Percentiles rank a stretch among this genome's conserved stretches.
Conservation (phyloP, 2,888 invertebrate genomes). For the Scaptomyza cyrtandrae region DNA sequence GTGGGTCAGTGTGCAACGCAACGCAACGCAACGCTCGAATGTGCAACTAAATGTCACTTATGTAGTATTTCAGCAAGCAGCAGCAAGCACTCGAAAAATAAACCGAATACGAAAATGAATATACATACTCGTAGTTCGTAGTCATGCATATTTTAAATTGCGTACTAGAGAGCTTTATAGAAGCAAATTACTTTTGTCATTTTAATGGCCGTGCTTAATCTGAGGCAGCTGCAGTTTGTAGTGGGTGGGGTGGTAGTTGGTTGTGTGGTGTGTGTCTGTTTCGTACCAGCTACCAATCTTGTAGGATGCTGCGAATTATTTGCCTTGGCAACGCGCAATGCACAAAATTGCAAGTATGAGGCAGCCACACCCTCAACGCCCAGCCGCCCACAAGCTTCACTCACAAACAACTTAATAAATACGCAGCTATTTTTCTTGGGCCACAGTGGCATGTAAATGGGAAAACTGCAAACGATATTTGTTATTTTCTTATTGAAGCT, state of each 20-base stretch:
- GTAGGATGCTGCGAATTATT: constrained; percentile 57
- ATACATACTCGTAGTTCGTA: background rate
- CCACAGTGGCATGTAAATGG: constrained; percentile 17
- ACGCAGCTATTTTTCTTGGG: constrained; percentile 30
- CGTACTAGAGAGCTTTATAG: constrained; percentile 46
- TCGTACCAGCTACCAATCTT: constrained; percentile 37
- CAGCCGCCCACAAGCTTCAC: constrained; percentile 8
- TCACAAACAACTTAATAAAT: constrained; percentile 50
- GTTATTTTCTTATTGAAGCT: too few species aligned
- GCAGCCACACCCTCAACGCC: constrained; percentile 6
- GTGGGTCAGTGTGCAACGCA: constrained; percentile 41
- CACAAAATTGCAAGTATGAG: background rate
- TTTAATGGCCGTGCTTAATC: constrained; percentile 64
- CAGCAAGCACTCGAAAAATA: constrained; percentile 13
- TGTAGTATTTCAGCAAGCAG: background rate
- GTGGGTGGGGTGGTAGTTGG: background rate
- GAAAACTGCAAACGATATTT: too few species aligned
- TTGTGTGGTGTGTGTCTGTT: constrained; percentile 7
- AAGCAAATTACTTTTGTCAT: constrained; percentile 74
- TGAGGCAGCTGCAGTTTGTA: constrained; percentile 16
- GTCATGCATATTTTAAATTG: constrained; percentile 64
- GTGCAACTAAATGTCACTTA: constrained; percentile 62
- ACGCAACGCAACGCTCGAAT: constrained; percentile 11
- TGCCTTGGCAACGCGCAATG: constrained; percentile 36
- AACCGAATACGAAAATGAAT: constrained; percentile 17